Evolutionary conservation across 2,888 invertebrate genomes (phyloP), one percentile per base, ranked within the genome.

Genomic region (Acleris laterana): DNA sequence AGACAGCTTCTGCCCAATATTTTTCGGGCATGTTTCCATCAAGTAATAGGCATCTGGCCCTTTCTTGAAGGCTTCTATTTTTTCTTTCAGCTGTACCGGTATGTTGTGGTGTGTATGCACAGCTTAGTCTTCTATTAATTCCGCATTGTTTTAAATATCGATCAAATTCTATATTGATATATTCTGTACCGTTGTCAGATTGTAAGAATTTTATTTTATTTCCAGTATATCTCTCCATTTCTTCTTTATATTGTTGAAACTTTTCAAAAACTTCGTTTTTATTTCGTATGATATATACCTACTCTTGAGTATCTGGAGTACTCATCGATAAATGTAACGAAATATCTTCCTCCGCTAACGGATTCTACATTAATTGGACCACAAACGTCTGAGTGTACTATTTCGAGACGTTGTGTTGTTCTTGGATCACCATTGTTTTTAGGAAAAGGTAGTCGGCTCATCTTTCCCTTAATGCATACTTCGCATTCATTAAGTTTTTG

Each of bases 41-140:
- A 16, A 55, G 5, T 13, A 55, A 19, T 38, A 55, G n/a, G 28
- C 55, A 55, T 55, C 55, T 1, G 32, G 55, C 55, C 38, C 16
- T 55, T 38, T 55, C 32, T 7, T 16, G 55, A 7, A 55, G 55
- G 6, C n/a, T n/a, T n/a, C n/a, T n/a, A n/a, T n/a, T n/a, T 55
- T 55, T 55, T 38, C 55, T 13, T 55, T 55, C 53, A 28, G 28
- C 32, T 53, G 32, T 28, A 53, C 53, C 53, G 28, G 28, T 53
- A 3, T 53, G 53, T 13, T 53, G 53, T 32, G 53, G 53, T 28
- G 53, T 53, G 38, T 53, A 53, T 1, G 38, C 25, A 38, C 53
- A 53, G 25, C 28, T 28, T 5, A 53, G 17, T 53, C 53, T 53
- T 53, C 53, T 13, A 22, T 20, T 28, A 16, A 53, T 53, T 6